Base-by-base conservation (phyloP, 2,888 invertebrate species). In the Yponomeuta plumbellus region DNA sequence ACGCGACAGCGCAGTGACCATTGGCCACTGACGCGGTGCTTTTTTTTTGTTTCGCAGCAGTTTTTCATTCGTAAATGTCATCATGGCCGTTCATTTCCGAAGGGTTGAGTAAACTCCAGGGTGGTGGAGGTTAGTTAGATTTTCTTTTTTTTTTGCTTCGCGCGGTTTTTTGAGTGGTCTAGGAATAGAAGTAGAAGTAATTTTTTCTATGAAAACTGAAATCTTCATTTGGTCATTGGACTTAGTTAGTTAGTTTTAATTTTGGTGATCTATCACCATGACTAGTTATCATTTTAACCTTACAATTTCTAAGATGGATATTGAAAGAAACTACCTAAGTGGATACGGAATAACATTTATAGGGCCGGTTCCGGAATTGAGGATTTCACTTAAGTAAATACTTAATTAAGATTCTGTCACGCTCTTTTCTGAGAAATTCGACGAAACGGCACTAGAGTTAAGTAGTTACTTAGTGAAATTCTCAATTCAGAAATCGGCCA, bases 1-100 rank as follows among this genome's bases (percentile, higher is more conserved):
- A 88, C 87, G 88, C 88, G 80, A 86, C 80, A 74, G 73, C 72
- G 78, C 79, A 78, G 81, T 84, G 44, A 85, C 88, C 86, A 88
- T 88, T 88, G 87, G 86, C 81, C 79, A 80, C 79, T 66, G 23
- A 23, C 78, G 78, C 78, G 76, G 72, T 71, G 74, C 74, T 11
- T 20, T 66, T 11, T 20, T 66, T 66, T 66, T 66, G 21, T 65
- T 59, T 20, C 61, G 17, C n/a, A 44, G 23, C 61, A 61, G 34
- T 61, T 66, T 58, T 61, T 61, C 40, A 66, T 66, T 40, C 52
- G 44, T 59, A 65, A 65, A 65, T 66, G 61, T 66, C 66, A 61
- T 44, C 66, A 61, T 66, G 61, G 66, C 66, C 61, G 66, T 59
- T 21, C 21, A 6, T 34, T 58, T 40, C 23, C 21, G 21, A 58